Conservation (phyloP, 2,797 vertebrate species). For the Neoniphon sammara region DNA sequence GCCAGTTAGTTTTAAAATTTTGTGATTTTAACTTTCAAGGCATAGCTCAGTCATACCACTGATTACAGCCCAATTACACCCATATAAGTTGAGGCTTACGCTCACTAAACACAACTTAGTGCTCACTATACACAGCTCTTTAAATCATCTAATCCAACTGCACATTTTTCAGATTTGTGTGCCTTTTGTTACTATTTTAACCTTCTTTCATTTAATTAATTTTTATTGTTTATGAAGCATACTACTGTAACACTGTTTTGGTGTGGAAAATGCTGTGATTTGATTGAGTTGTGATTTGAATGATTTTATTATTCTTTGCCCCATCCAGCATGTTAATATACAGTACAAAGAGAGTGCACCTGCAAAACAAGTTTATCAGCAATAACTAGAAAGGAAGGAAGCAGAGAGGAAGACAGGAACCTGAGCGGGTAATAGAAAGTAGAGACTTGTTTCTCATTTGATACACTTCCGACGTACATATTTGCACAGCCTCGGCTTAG, state of each 20-base stretch:
- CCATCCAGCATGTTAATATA: background rate
- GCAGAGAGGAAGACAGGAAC: no score
- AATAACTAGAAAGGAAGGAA: background rate
- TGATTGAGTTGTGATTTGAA: background rate
- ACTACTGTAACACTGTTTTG: background rate
- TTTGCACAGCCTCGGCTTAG: no score
- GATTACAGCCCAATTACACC: background rate
- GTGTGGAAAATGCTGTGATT: background rate
- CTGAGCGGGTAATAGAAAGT: no score
- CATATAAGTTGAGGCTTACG: rapidly evolving
- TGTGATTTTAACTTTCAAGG: background rate
- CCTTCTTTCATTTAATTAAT: background rate
- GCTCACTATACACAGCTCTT: no score
- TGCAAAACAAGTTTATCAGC: background rate
- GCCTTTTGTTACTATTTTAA: background rate
- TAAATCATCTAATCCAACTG: no score
- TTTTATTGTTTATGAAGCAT: background rate
- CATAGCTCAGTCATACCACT: no score
- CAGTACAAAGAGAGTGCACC: background rate
- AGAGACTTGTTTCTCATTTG: no score
- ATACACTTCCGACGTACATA: no score
- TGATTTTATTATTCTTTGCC: conserved; percentile 26
- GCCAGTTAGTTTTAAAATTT: background rate
- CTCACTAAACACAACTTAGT: no score
- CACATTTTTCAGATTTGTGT: no score